phyloP scores from a whole-genome alignment of 2,888 invertebrate species.

The Sturmia bella region DNA sequence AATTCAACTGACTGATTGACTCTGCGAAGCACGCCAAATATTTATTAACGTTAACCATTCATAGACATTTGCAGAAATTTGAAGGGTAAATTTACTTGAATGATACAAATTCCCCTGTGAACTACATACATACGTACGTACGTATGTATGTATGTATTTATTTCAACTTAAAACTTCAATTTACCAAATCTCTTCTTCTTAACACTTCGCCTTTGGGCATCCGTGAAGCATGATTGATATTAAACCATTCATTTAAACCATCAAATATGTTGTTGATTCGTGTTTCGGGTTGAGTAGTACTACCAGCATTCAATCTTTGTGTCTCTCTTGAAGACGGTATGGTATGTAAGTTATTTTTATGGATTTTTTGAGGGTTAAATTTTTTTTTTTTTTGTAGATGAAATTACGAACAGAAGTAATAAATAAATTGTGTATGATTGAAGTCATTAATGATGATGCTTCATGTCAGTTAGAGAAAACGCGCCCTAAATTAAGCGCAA shows the following conservation, averaged over 20 bases:
- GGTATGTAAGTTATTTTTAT: constrained; percentile 22
- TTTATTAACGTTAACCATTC: constrained; percentile 23
- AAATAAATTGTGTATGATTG: constrained; percentile 37
- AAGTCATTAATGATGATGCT: constrained; percentile 22
- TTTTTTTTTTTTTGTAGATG: neutral
- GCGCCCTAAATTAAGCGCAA: too few relatives aligned
- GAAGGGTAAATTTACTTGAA: constrained; percentile 47
- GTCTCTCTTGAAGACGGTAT: constrained; percentile 9
- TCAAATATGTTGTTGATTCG: constrained; percentile 23
- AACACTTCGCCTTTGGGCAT: constrained; percentile 46
- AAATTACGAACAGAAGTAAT: constrained; percentile 27
- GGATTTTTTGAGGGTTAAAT: constrained; percentile 24
- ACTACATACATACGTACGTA: neutral
- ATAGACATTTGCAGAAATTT: constrained; percentile 25
- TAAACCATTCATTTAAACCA: constrained; percentile 35
- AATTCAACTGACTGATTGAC: neutral
- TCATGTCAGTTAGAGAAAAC: too few relatives aligned
- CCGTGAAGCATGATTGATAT: constrained; percentile 41
- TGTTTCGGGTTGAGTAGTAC: neutral
- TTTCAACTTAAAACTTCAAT: constrained; percentile 32
- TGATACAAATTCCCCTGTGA: constrained; percentile 18
- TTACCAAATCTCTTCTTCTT: constrained; percentile 38
- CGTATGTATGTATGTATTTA: constrained; percentile 5
- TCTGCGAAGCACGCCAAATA: neutral
- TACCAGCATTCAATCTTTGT: constrained; percentile 5